Conservation (phyloP, 2,113 vertebrate genomes). For the Clarias batrachus region DNA sequence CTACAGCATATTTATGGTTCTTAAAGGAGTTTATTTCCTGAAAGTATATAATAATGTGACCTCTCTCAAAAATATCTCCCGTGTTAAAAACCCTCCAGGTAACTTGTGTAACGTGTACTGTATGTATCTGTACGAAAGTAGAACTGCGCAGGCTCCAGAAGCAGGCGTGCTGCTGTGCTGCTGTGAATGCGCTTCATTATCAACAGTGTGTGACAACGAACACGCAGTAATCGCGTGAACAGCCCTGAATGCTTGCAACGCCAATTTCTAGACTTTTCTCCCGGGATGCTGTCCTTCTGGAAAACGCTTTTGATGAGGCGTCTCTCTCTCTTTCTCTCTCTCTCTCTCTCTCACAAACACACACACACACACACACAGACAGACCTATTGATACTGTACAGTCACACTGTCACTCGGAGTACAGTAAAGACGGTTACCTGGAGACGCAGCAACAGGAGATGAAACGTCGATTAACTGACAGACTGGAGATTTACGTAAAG, state of each 20-base stretch:
- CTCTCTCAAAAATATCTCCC: neutral
- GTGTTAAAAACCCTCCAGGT: neutral
- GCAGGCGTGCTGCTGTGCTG: neutral
- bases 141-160: neutral
- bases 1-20: neutral
- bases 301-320: neutral
- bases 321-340: too few species aligned
- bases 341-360: neutral
- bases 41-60: neutral
- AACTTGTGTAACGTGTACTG: neutral
- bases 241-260: neutral
- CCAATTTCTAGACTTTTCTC: neutral
- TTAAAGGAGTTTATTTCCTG: neutral
- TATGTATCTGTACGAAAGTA: neutral
- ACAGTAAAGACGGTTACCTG: slow-evolving; percentile 32
- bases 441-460: neutral
- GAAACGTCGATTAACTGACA: neutral
- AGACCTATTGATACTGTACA: neutral
- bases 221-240: neutral
- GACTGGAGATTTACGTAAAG: neutral
- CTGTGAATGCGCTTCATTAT: neutral
- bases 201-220: neutral
- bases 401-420: too few species aligned
- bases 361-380: slow-evolving; percentile 4
- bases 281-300: neutral